These are phyloP conservation scores for Armadillidium nasatum DNA, from an alignment of 1,140 invertebrate genomes.

Conservation along the genomic window DNA sequence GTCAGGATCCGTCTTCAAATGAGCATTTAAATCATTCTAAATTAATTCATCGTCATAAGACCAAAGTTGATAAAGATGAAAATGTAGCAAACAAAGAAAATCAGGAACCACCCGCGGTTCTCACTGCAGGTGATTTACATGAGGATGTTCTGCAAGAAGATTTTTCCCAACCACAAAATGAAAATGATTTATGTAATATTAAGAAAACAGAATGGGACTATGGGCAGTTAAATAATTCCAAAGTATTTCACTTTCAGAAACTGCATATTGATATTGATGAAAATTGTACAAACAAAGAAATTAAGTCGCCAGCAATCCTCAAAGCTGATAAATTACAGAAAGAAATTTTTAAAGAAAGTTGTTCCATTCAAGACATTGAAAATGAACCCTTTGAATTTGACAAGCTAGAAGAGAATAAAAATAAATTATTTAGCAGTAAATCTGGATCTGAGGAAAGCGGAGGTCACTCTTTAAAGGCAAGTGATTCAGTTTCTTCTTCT, in stretches of 20 bases:
- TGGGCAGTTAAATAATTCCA: too few species aligned
- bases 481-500: constrained; percentile 40
- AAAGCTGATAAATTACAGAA: neutral
- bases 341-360: neutral
- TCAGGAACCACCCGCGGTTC: too few species aligned
- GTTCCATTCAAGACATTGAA: neutral
- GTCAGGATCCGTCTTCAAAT: too few species aligned
- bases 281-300: too few species aligned
- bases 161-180: neutral
- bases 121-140: neutral
- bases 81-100: neutral
- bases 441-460: constrained; percentile 23
- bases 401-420: neutral
- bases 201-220: neutral
- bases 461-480: constrained; percentile 31
- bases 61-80: neutral
- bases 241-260: too few species aligned
- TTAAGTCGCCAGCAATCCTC: too few species aligned
- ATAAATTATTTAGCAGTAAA: constrained; percentile 9
- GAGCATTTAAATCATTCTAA: too few species aligned
- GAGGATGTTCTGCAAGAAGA: neutral
- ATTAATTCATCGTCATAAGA: neutral
- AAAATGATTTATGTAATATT: neutral
- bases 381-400: neutral
- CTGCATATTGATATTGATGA: neutral